phyloP scores from a whole-genome alignment of 2,113 vertebrate species.

The Ahaetulla prasina region DNA sequence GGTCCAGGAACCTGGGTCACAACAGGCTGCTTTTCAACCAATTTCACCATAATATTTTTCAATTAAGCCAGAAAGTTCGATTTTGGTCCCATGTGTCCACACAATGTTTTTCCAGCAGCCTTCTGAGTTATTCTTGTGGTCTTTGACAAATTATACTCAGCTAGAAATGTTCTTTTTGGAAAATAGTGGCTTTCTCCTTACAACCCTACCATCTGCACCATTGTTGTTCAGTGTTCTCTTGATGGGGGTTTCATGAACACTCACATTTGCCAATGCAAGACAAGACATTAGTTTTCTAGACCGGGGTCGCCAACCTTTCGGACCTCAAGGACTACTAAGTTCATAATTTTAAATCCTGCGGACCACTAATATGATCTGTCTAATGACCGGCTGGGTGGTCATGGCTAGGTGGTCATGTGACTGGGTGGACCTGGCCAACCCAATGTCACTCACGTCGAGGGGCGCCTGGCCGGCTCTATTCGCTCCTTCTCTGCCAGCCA shows the following conservation, averaged over 20 bases:
- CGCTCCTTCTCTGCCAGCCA: no score
- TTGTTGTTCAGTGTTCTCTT: neutral
- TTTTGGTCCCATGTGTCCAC: neutral
- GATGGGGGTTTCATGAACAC: neutral
- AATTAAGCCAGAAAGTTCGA: neutral
- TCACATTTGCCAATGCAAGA: neutral
- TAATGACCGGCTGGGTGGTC: no score
- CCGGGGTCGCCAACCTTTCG: no score
- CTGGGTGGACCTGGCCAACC: no score
- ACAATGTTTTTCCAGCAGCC: neutral
- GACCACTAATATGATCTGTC: no score
- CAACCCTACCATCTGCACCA: neutral
- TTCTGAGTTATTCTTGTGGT: neutral
- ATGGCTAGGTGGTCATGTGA: no score
- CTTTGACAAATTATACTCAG: neutral
- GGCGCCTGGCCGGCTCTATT: no score
- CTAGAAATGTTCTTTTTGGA: neutral
- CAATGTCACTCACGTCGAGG: no score
- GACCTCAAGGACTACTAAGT: no score
- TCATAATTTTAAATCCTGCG: no score
- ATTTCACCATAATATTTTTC: neutral
- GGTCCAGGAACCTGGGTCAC: no score
- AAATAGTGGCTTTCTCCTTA: neutral
- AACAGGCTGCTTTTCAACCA: neutral
- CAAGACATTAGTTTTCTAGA: neutral